Evolutionary conservation across 2,797 vertebrate species (phyloP), one percentile per base, ranked within the genome.

Genomic region (Antrozous pallidus): DNA sequence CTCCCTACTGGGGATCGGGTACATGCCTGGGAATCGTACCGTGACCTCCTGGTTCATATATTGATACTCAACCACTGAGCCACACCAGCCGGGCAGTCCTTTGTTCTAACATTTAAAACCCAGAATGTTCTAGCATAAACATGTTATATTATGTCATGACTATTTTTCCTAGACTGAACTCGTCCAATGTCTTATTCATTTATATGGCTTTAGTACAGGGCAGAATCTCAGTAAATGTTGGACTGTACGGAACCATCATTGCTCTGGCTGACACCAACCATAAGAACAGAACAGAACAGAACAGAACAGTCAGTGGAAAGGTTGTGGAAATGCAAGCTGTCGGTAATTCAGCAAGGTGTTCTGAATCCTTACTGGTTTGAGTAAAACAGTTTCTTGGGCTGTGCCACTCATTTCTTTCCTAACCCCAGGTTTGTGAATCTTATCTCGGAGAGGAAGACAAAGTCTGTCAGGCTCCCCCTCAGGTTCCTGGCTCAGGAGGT

Each of bases 371-470:
- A 40, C 17, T 87, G 12, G 10, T 93, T 86, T 88, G 81, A 86
- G 47, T 91, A 86, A 91, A 95, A 94, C 16, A 20, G 45, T 95
- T 73, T 51, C 70, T 95, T 94, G 67, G 89, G 93, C 75, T 96
- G 13, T 93, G 49, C 89, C 56, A 96, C 87, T 93, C 95, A 94
- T 90, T 93, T 96, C 70, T 94, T n/a, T 85, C 78, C n/a, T 83
- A 20, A 33, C 1, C 81, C 12, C 79, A 99, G 99, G 97, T 99
- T 99, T 97, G 99, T 99, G 47, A 99, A 99, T 97, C 98, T 99
- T 88, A 99, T 99, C 97, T 99, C 99, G 0, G 99, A 99, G 96
- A 98, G 98, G 11, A 99, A 98, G 81, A 99, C 99, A 97, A 99
- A 99, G 42, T 97, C 33, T 36, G 45, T 97, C 9, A 98, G 98